Conservation (phyloP, 2,797 vertebrate genomes). For the Heterohyrax brucei region DNA sequence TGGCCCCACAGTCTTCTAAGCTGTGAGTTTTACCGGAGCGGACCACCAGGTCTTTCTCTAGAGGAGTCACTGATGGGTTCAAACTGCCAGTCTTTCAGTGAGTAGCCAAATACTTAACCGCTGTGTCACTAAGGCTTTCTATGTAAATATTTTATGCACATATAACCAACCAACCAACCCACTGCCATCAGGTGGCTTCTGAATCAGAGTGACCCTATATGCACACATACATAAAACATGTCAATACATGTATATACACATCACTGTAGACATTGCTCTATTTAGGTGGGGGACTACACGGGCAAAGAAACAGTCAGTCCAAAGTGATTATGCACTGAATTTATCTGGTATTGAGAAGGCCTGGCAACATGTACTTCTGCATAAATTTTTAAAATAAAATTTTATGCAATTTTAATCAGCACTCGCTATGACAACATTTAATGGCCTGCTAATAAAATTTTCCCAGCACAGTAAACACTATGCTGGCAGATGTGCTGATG, state of each 20-base stretch:
- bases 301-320: constrained; percentile 4
- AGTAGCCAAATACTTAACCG: not conserved
- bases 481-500: not conserved
- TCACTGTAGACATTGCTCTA: not conserved
- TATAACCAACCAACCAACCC: too few relatives aligned
- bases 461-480: not conserved
- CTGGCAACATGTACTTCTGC: not conserved
- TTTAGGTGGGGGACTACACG: not conserved
- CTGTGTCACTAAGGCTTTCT: not conserved
- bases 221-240: too few relatives aligned
- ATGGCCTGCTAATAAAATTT: not conserved
- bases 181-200: too few relatives aligned
- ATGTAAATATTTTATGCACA: too few relatives aligned
- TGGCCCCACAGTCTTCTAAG: not conserved
- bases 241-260: not conserved
- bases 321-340: not conserved
- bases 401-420: constrained; percentile 63
- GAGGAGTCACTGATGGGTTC: not conserved
- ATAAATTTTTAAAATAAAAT: constrained; percentile 34
- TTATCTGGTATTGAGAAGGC: constrained; percentile 28
- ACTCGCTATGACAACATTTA: constrained; percentile 30
- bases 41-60: not conserved
- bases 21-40: not conserved
- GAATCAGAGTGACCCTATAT: too few relatives aligned
- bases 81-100: not conserved